Evolutionary conservation across 1,140 invertebrate species (phyloP).

Genomic region (Papilio polyxenes): DNA sequence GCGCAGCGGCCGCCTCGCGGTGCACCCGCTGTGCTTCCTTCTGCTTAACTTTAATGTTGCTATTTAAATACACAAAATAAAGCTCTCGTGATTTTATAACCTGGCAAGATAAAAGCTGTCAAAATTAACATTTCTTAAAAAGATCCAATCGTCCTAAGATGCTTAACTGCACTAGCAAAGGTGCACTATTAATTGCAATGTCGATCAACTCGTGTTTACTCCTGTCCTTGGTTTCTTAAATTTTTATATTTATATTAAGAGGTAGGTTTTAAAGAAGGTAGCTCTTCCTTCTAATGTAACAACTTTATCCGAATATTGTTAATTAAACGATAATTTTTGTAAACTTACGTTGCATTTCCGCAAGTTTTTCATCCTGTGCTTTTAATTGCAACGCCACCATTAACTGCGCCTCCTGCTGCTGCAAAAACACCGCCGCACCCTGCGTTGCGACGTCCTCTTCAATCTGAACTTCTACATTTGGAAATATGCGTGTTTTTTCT

Average conservation of each 20-base stretch:
- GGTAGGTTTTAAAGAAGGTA: too few species aligned
- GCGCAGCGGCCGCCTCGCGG: constrained; percentile 65
- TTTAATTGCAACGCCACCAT: constrained; percentile 78
- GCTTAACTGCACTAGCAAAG: background rate
- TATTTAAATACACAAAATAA: constrained; percentile 17
- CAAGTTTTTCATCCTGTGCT: constrained; percentile 78
- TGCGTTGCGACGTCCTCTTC: constrained; percentile 69
- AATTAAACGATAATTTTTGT: too few species aligned
- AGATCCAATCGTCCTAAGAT: background rate
- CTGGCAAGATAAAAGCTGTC: background rate
- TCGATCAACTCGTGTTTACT: background rate
- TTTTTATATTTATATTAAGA: too few species aligned
- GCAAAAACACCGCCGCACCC: constrained; percentile 73
- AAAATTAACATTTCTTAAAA: background rate
- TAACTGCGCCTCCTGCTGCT: constrained; percentile 78
- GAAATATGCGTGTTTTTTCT: constrained; percentile 22
- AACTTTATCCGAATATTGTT: too few species aligned
- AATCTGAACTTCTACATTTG: constrained; percentile 43
- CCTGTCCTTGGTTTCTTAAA: too few species aligned
- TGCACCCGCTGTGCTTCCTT: constrained; percentile 74
- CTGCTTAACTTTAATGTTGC: constrained; percentile 62
- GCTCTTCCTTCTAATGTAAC: too few species aligned
- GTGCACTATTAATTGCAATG: background rate
- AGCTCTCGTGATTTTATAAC: background rate
- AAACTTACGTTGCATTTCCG: constrained; percentile 71